Evolutionary conservation across 2,888 invertebrate species (phyloP), one percentile per base, ranked within the genome.

Genomic region (Acanthosoma haemorrhoidale): DNA sequence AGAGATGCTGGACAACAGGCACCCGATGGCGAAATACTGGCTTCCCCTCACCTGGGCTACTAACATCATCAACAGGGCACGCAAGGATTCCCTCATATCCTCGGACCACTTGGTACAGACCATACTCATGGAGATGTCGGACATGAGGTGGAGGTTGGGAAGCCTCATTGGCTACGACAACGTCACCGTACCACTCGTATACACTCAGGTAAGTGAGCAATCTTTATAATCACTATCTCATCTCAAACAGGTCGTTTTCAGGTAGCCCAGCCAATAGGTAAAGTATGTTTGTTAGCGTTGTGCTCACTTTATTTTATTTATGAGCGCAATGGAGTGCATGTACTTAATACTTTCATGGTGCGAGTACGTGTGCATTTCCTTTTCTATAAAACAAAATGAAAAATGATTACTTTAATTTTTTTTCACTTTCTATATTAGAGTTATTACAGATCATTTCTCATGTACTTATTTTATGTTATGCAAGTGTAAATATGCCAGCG

Each of bases 101-200:
- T 92, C 91, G 76, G 96, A 96, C 80, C 95, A 94, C 77, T 92
- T 96, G 74, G 92, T 96, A 9, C 93, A 95, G 81, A 94, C 94
- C 2, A 84, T 96, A 73, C 83, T 95, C 69, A 88, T 91, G 74
- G 94, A 95, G 80, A 83, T 96, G 69, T 94, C 94, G 4, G 92
- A 94, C 78, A 94, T 95, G 76, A 83, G 96, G 77, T 83, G 91
- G 77, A 82, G 92, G 75, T 82, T 94, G 74, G 94, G 94, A 70
- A 89, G 90, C 31, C 84, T 94, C 38, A 93, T 94, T 77, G 92
- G 93, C 70, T 94, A 93, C 79, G 94, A 94, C 81, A 93, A 92
- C 61, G 94, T 94, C 76, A 92, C 92, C 81, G 93, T 94, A 75
- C 94, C 94, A 68, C 85, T 94, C 69, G 94, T 94, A 71, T 94